These are phyloP conservation scores for Platycheirus albimanus DNA, from an alignment of 2,888 invertebrate species.

Conservation along the genomic window DNA sequence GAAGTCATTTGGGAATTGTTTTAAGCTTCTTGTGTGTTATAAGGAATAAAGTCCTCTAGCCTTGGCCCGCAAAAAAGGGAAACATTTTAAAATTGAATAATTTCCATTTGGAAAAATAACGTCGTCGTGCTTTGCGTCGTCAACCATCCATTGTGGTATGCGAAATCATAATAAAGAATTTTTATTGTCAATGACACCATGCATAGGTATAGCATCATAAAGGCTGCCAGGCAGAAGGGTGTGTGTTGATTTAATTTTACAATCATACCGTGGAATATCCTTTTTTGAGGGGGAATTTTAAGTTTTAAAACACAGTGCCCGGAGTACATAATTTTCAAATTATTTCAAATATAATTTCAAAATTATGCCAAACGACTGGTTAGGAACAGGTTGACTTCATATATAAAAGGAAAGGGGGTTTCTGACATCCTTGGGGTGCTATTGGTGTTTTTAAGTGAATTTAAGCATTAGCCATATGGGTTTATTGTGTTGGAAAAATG, in stretches of 20 bases:
- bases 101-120: constrained; percentile 69
- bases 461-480: constrained; percentile 79
- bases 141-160: constrained; percentile 73
- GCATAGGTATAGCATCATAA: no score
- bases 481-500: constrained; percentile 80
- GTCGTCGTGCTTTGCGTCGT: constrained; percentile 12
- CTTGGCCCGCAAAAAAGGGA: constrained; percentile 11
- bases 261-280: constrained; percentile 26
- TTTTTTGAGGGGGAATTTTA: constrained; percentile 4
- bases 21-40: constrained; percentile 64
- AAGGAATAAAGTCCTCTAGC: no score
- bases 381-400: constrained; percentile 80
- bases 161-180: constrained; percentile 73
- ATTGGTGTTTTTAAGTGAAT: constrained; percentile 63
- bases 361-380: constrained; percentile 49
- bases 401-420: constrained; percentile 15
- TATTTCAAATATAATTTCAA: constrained; percentile 77
- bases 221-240: no score
- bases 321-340: constrained; percentile 81
- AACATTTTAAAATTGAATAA: constrained; percentile 75
- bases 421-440: constrained; percentile 2
- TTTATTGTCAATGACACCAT: constrained; percentile 57
- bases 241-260: constrained; percentile 64
- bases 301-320: constrained; percentile 11
- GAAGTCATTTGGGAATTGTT: constrained; percentile 81